phyloP scores from a whole-genome alignment of 2,888 invertebrate species.

The Stegana nigrithorax region DNA sequence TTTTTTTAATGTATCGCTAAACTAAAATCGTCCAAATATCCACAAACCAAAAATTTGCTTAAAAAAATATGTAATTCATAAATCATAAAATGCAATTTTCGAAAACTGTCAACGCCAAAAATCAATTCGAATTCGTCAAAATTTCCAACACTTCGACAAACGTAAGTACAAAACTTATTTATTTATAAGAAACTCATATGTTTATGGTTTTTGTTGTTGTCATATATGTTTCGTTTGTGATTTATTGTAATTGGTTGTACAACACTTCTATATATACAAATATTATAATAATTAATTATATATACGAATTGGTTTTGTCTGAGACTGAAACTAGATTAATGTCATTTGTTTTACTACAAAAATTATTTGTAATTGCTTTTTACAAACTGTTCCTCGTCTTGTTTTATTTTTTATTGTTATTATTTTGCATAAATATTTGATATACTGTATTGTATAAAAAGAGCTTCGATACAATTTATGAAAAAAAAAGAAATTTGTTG shows the following conservation, averaged over 20 bases:
- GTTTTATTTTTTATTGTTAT: constrained; percentile 4
- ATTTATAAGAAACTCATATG: constrained; percentile 20
- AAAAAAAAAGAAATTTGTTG: constrained; percentile 37
- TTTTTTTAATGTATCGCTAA: constrained; percentile 61
- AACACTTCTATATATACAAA: background rate
- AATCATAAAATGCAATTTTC: constrained; percentile 44
- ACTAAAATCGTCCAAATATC: constrained; percentile 44
- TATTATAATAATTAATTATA: background rate
- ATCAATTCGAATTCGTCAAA: too few relatives aligned
- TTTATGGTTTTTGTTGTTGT: constrained; percentile 21
- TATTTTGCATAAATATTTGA: constrained; percentile 39
- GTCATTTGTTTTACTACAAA: background rate
- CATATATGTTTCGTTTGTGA: constrained; percentile 17
- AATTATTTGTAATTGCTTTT: constrained; percentile 12
- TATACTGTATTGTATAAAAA: constrained; percentile 63
- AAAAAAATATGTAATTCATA: constrained; percentile 31
- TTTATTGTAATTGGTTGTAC: constrained; percentile 15
- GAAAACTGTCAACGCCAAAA: constrained; percentile 27
- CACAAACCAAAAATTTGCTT: constrained; percentile 32
- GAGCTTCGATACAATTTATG: constrained; percentile 63
- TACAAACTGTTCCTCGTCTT: background rate
- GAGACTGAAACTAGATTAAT: background rate
- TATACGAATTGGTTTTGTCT: background rate
- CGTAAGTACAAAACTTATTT: constrained; percentile 43
- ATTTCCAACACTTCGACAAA: constrained; percentile 31